phyloP scores from a whole-genome alignment of 23 tunicate species.

The Botrylloides violaceus region DNA sequence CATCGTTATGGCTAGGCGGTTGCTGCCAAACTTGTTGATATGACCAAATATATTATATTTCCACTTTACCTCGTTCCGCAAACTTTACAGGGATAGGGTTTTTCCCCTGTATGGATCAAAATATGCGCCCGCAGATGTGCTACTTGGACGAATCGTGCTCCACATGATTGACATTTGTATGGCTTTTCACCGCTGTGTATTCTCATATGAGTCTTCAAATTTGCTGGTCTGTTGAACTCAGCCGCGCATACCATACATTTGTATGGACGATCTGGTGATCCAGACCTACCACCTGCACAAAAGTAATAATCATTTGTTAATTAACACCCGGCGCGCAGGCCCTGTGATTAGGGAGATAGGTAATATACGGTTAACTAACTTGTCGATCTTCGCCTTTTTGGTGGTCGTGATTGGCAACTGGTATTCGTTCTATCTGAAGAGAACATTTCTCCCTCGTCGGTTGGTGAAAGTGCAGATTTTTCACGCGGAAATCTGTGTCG shows the following conservation, averaged over 20 bases:
- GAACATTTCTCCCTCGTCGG: not conserved
- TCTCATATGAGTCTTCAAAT: constrained; percentile 94
- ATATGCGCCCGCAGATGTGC: constrained; percentile 93
- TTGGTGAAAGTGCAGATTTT: not conserved
- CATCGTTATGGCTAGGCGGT: no score
- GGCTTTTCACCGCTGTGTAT: constrained; percentile 97
- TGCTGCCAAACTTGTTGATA: no score
- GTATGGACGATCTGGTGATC: constrained; percentile 57
- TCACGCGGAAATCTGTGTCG: not conserved
- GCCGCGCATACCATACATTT: constrained; percentile 90
- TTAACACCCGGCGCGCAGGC: no score
- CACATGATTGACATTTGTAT: constrained; percentile 88
- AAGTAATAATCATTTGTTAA: not conserved
- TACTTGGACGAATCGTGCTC: constrained; percentile 92
- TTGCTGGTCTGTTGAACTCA: constrained; percentile 87
- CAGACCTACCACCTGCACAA: not conserved
- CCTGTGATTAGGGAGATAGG: not conserved
- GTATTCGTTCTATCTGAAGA: not conserved
- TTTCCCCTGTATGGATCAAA: constrained; percentile 92
- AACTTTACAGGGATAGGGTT: constrained; percentile 87
- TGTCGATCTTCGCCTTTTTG: constrained; percentile 8
- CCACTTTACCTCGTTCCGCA: constrained; percentile 83
- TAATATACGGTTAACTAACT: not conserved
- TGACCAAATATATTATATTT: no score
- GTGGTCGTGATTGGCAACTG: not conserved